A percentile compares a stretch with the other conserved stretches of the same genome.
phyloP scores from a whole-genome alignment of 2,113 vertebrate species.

The Elephantulus edwardii region DNA sequence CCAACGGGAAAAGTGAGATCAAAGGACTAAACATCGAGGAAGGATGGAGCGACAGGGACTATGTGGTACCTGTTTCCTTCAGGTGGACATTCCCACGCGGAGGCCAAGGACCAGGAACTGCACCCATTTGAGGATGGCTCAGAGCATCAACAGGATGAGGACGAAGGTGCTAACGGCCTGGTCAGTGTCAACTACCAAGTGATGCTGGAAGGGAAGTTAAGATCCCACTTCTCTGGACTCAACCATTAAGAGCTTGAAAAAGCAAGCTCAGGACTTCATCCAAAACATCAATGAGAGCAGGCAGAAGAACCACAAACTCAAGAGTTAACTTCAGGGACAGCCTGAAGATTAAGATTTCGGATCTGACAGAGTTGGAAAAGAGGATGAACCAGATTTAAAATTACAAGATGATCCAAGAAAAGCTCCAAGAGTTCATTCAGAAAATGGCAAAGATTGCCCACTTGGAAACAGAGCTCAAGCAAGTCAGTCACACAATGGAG shows the following conservation, averaged over 20 bases:
- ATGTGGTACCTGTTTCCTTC: too few species aligned
- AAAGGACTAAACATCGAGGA: too few species aligned
- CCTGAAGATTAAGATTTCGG: constrained; percentile 86
- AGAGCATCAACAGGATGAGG: too few species aligned
- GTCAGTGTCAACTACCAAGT: constrained; percentile 17
- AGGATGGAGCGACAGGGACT: too few species aligned
- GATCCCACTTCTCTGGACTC: constrained; percentile 80
- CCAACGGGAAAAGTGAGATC: too few species aligned
- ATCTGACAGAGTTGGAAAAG: constrained; percentile 87
- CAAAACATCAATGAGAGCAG: constrained; percentile 86
- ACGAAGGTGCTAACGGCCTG: too few species aligned
- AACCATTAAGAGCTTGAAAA: constrained; percentile 82
- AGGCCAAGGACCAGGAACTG: too few species aligned
- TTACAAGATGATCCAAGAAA: constrained; percentile 84
- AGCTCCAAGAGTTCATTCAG: constrained; percentile 85
- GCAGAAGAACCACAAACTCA: constrained; percentile 84
- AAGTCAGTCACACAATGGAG: constrained; percentile 83
- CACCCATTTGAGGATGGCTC: too few species aligned
- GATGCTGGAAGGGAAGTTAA: constrained; percentile 55
- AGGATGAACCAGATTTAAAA: constrained; percentile 86
- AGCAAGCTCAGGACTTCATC: constrained; percentile 83
- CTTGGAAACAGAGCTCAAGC: constrained; percentile 84
- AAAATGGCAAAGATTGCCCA: constrained; percentile 84
- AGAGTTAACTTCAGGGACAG: constrained; percentile 87
- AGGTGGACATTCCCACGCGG: too few species aligned